Evolutionary conservation across 2,113 vertebrate species (phyloP), one percentile per base, ranked within the genome.

Genomic region (Uria aalge): DNA sequence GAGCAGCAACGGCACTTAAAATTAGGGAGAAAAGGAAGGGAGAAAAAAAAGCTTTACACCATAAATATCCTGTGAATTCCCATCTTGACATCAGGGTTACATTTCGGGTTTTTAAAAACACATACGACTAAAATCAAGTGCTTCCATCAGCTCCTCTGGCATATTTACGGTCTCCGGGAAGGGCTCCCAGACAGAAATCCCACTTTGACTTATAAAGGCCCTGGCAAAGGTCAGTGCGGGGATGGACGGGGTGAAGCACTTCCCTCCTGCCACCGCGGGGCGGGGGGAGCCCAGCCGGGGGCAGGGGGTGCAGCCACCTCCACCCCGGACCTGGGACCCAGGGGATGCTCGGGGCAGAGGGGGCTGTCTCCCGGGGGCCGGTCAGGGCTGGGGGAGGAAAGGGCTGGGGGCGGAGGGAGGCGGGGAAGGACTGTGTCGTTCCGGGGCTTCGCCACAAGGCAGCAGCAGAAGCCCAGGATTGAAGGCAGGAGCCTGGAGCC

Each of bases 391-490:
- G 22, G 60, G 41, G 19, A 15, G 56, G 90, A 55, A 17, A 55
- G 66, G 26, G 32, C 29, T 45, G 38, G 30, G 62, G 64, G 43
- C 6, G 23, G 75, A 50, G 56, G 56, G 84, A 41, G 40, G 48
- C 3, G 55, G 62, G 57, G 71, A 52, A 86, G 26, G 57, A 56
- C 52, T 52, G n/a, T 98, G 98, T 94, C 97, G 90, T 98, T 98
- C 93, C 94, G 71, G 45, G 77, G 17, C 40, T 90, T 92, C 66
- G 97, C 98, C 98, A 98, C 98, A 98, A 98, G 98, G 98, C 95
- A 97, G 98, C 98, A 98, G 98, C 97, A 96, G 96, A 98, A 98
- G 98, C 98, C 97, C 98, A 98, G 98, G 88, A 97, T 98, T 98
- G 92, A 52, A 88, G 68, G 0, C 8, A 21, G 56, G 34, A 81